Base-by-base conservation (phyloP, 1,140 invertebrate genomes). In the Ceratosolen solmsi region DNA sequence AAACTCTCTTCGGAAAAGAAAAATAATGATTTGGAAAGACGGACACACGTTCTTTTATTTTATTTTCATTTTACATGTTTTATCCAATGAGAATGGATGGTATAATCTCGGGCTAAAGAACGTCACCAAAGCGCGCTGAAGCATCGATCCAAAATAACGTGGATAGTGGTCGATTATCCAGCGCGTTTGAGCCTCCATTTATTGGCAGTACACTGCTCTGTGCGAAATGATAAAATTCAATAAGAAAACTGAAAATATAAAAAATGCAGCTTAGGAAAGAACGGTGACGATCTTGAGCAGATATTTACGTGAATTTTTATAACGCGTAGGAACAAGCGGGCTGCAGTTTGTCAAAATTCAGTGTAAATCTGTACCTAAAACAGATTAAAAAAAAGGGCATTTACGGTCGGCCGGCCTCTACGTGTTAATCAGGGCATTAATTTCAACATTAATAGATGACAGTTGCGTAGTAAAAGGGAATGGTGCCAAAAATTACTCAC, bases 281-380 rank as follows among this genome's bases (percentile, higher is more conserved):
- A 79, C 58, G 76, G 82, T 83, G 82, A 83, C 82, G 58, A 78
- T 82, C 81, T 76, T 41, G 22, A 60, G 46, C 58, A 75, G 41
- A 58, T 27, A 22, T 65, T 54, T 81, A 30, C 49, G 38, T 56
- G 17, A 70, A 30, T 60, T 60, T 72, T 36, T 79, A 51, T 36
- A 79, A 20, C 80, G 60, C 63, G 20, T 74, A 72, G 46, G 7
- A 30, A 71, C 88, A 90, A 88, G 86, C 86, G 89, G 88, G 90
- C 89, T 89, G 89, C 88, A 84, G 85, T 88, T 71, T 86, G 84
- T 87, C 86, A 87, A 89, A 49, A 54, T 80, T 83, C 86, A 89
- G 85, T 90, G 86, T 89, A 89, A 54, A 90, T 91, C 89, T 88
- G 88, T 92, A 91, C 91, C 91, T 91, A 91, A 88, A 90, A 89